phyloP scores from a whole-genome alignment of 2,797 vertebrate genomes.

The Tragopan temminckii region DNA sequence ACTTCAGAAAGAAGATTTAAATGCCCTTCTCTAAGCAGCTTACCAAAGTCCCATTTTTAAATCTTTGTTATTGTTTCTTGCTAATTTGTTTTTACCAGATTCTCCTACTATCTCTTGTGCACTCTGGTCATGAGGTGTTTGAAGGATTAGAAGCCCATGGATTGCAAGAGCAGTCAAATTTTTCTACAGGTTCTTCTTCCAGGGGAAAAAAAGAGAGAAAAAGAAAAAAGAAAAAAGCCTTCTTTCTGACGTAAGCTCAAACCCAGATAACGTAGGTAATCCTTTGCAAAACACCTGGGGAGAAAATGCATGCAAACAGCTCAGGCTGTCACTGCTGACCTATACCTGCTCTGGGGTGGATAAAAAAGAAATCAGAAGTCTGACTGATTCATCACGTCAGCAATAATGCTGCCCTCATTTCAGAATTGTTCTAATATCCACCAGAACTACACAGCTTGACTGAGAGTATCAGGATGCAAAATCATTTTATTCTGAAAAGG shows the following conservation, averaged over 20 bases:
- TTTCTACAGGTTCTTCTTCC: slow-evolving; percentile 10
- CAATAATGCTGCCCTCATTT: slow-evolving; percentile 10
- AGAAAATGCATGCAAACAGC: neutral
- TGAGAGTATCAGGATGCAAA: neutral
- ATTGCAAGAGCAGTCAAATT: slow-evolving; percentile 28
- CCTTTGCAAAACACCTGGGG: neutral
- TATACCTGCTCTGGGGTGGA: neutral
- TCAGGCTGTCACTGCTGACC: neutral
- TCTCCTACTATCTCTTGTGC: slow-evolving; percentile 35
- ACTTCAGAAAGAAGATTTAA: slow-evolving; percentile 62
- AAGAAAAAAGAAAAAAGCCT: slow-evolving; percentile 15
- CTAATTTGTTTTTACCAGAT: slow-evolving; percentile 61
- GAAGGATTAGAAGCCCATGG: slow-evolving; percentile 58
- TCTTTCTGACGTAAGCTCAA: neutral
- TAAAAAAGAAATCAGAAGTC: neutral
- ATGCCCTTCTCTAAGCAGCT: slow-evolving; percentile 41
- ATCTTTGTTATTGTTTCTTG: slow-evolving; percentile 49
- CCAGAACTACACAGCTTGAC: neutral
- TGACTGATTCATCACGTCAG: neutral
- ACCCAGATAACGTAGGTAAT: neutral
- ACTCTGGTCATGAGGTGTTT: slow-evolving; percentile 29
- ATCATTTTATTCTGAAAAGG: neutral
- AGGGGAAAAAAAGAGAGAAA: neutral
- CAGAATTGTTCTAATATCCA: neutral
- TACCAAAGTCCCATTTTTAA: slow-evolving; percentile 23